Base-by-base conservation (phyloP, 2,888 invertebrate species). In the Lepidocyrtoides sp. region DNA sequence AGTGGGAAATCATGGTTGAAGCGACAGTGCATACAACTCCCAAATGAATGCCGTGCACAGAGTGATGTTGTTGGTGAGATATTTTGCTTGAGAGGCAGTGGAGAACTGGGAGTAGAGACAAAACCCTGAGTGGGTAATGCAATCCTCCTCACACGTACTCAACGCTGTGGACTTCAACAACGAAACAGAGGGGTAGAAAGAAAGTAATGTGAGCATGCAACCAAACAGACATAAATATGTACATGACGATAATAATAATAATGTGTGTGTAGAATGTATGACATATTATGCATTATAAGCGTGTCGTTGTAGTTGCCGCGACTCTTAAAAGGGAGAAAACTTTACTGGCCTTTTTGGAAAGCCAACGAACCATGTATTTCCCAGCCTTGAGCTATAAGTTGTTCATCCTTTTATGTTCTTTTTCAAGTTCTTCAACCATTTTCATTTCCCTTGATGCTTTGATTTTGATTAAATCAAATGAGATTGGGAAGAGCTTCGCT, bases 381-480 rank as follows among this genome's bases (percentile, higher is more conserved):
- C 63, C 63, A 81, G 79, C 81, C 87, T 79, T 81, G 81, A 88
- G 87, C 79, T 26, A 88, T 88, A 66, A 81, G 66, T 88, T 88
- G 87, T 88, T 88, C 87, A 88, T 88, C 87, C 87, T 88, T 86
- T 88, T 88, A 81, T 81, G 87, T 88, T 88, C 79, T 66, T 88
- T 86, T 88, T 88, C 81, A 79, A 88, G 79, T 88, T 88, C 79
- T 79, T 88, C 41, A 88, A 88, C 87, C 87, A 81, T 79, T 88
- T 88, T 88, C 87, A 81, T 81, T 77, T 88, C 87, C 81, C 87
- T 66, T 81, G 87, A 69, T 88, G 87, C 87, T 88, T 88, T 88
- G 87, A 88, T 88, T 88, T 88, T 88, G 79, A 88, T 88, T 88
- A 88, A 88, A 88, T 88, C 79, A 88, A 88, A 88, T 88, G 87